Evolutionary conservation across 2,113 vertebrate species (phyloP), one percentile per base, ranked within the genome.

Genomic region (Thymallus thymallus): DNA sequence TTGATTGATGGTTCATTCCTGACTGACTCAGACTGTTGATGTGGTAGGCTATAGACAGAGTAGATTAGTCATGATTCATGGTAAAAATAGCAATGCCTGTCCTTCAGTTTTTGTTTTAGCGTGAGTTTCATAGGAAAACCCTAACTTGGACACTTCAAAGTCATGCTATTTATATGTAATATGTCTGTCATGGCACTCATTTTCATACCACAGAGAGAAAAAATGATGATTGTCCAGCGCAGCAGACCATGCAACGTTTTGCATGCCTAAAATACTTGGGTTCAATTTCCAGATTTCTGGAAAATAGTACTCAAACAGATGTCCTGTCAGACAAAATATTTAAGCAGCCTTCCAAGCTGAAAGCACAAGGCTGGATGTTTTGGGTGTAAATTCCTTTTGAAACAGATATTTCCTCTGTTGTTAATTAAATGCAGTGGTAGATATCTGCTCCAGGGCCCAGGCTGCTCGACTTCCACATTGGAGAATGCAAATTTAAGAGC

Each of bases 381-480:
- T 73, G 75, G 58, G 73, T 66, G 69, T 73, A 76, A 75, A 74
- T 69, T 71, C 69, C 60, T 74, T 76, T 76, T 80, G 29, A 80
- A 73, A 76, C 55, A 35, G 77, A 82, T 73, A 45, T 58, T 48
- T 76, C 79, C 76, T 63, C 29, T 26, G 65, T 77, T 70, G 79
- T 74, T 32, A 77, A 51, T 63, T 65, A 74, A 80, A 71, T 62
- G 24, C 68, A 51, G 5, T 51, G 48, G 35, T 41, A 79, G 74
- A 76, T 77, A 76, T 72, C 74, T 22, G 18, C 64, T 66, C 14
- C 64, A 32, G 16, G 16, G 51, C 72, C 69, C 68, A 69, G 72
- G 62, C 62, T 64, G 29, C 65, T 45, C 35, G 9, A 41, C 35
- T 41, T 41, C 35, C 32, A 55, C 41, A 55, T 58, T 73, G 71